Evolutionary conservation across 53 echinoderm and acorn worm genomes (phyloP).

Genomic region (Luidia sarsii): DNA sequence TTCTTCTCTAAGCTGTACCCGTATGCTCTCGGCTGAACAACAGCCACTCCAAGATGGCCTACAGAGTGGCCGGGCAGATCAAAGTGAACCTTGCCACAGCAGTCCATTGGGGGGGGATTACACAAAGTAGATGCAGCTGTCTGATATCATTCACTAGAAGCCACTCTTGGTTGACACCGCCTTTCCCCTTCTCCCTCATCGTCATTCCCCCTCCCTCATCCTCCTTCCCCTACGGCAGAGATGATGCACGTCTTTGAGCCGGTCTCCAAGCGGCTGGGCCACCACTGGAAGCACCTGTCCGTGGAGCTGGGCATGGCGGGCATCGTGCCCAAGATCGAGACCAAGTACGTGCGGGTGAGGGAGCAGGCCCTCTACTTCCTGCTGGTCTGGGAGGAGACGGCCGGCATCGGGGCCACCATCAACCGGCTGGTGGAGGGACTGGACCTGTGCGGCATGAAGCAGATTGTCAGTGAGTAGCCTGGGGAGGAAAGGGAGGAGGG

Average conservation of each 20-base stretch:
- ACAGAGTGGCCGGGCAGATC: too few relatives aligned
- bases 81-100: too few relatives aligned
- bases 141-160: too few relatives aligned
- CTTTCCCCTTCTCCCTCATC: too few relatives aligned
- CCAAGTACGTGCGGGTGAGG: conserved; percentile 77
- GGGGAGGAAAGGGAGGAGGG: too few relatives aligned
- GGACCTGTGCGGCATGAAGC: conserved; percentile 81
- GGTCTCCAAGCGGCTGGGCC: conserved; percentile 77
- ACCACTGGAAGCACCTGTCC: conserved; percentile 95
- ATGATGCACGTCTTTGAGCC: conserved; percentile 89
- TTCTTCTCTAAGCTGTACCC: too few relatives aligned
- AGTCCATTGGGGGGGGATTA: too few relatives aligned
- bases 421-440: conserved; percentile 83
- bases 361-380: conserved; percentile 94
- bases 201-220: too few relatives aligned
- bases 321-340: conserved; percentile 78
- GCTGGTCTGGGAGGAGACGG: conserved; percentile 92
- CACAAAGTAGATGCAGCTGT: too few relatives aligned
- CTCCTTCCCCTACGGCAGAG: conserved; percentile 55
- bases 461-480: conserved; percentile 76
- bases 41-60: too few relatives aligned
- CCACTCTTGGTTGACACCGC: too few relatives aligned
- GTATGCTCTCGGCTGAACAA: too few relatives aligned
- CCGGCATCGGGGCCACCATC: conserved; percentile 86
- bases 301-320: conserved; percentile 86